Conservation (phyloP, 2,113 vertebrate genomes). For the Pycnonotus jocosus region DNA sequence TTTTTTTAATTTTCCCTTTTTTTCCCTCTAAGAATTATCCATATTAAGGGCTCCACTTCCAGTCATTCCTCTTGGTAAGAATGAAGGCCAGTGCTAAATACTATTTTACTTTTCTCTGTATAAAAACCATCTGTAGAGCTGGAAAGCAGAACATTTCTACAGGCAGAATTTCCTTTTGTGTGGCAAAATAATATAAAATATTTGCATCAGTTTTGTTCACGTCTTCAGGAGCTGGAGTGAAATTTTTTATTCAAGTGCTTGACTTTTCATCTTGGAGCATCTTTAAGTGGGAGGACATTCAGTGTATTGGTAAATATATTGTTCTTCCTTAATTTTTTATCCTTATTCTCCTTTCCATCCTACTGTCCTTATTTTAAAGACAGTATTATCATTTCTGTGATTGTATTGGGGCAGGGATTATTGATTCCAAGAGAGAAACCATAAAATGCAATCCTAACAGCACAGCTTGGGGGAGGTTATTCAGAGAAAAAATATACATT, state of each 20-base stretch:
- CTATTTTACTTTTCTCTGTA: background rate
- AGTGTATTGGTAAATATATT: background rate
- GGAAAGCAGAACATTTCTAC: background rate
- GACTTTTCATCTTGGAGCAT: background rate
- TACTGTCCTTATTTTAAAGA: background rate
- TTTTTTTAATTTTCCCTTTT: background rate
- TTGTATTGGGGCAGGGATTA: conserved; percentile 16
- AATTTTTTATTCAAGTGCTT: background rate
- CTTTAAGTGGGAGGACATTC: background rate
- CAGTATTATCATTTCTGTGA: conserved; percentile 25
- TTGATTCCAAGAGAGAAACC: conserved; percentile 2
- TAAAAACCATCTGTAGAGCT: background rate
- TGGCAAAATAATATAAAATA: background rate
- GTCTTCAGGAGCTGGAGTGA: background rate
- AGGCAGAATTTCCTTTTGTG: background rate
- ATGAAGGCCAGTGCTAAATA: background rate
- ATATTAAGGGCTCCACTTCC: background rate
- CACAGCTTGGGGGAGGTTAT: background rate
- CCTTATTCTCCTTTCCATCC: too few relatives aligned
- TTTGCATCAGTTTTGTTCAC: background rate
- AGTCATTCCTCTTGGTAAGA: background rate
- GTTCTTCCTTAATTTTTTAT: background rate
- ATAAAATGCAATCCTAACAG: background rate
- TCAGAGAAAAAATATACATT: background rate
- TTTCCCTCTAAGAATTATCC: background rate